Conservation (phyloP, 2,113 vertebrate species). For the Mustela nigripes region DNA sequence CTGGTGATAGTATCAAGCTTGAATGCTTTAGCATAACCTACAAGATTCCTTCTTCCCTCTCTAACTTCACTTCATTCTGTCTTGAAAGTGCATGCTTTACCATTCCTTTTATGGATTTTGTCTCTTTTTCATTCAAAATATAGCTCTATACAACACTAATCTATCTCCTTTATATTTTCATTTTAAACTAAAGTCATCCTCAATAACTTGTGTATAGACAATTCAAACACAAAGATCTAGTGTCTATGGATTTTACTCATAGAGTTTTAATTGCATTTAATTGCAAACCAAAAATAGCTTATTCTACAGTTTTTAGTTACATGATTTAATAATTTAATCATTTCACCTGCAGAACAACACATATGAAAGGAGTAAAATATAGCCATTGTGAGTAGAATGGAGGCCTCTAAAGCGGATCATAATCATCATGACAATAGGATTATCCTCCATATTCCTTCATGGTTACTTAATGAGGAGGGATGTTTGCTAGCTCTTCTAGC, state of each 20-base stretch:
- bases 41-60: background rate
- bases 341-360: background rate
- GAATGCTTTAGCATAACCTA: background rate
- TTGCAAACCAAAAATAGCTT: background rate
- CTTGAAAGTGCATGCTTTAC: background rate
- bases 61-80: background rate
- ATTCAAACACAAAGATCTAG: slow-evolving; percentile 15
- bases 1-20: background rate
- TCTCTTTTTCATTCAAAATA: background rate
- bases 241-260: slow-evolving; percentile 28
- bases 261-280: background rate
- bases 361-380: background rate
- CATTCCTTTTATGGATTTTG: background rate
- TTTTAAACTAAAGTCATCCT: slow-evolving; percentile 46
- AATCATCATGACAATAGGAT: background rate
- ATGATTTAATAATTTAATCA: background rate
- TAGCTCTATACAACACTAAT: background rate
- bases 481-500: too few relatives aligned
- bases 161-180: slow-evolving; percentile 21
- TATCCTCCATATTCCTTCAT: background rate
- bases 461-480: background rate
- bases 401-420: background rate
- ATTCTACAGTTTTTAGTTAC: background rate
- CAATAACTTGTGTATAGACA: background rate
- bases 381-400: background rate